Evolutionary conservation across 2,113 vertebrate species (phyloP), one percentile per base, ranked within the genome.

Genomic region (Oreochromis niloticus): DNA sequence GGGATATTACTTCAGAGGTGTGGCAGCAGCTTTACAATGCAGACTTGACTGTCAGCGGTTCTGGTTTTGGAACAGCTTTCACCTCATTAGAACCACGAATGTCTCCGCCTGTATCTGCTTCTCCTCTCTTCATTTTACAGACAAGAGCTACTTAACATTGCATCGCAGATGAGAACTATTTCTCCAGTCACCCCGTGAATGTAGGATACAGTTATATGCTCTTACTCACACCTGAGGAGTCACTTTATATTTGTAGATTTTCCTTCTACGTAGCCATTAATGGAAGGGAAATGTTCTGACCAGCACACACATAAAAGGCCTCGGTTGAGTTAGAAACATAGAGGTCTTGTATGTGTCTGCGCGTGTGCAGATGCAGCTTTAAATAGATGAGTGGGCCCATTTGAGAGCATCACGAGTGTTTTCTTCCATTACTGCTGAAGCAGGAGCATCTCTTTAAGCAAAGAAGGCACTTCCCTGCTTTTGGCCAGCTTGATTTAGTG

Each of bases 331-430:
- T 73, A 22, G 39, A 85, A 80, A 71, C 32, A 22, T 27, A 52
- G 34, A 13, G 78, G 41, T 79, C 30, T 79, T 34, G 68, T 84
- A 13, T 80, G 83, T 52, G 30, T 88, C 73, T 61, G 85, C 56
- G 54, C 50, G 66, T 80, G 80, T 71, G 79, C 54, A 86, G 66
- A 88, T 54, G 89, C 86, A 89, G 90, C 89, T 94, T 88, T 85
- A 89, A 83, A 32, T 48, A 80, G 71, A 78, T 52, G 46, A 32
- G 24, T 54, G 4, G 50, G 73, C 66, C 78, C 27, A 22, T 71
- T 54, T 27, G 48, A 87, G 50, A 78, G 43, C 46, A 66, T 57
- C 59, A 43, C 13, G 10, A 50, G 83, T 88, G 81, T 89, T 83
- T 84, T 55, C 59, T 81, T 85, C 59, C 2, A 3, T 4, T 88